Base-by-base conservation (phyloP, 2,888 invertebrate genomes). In the Drosophila yooni region DNA sequence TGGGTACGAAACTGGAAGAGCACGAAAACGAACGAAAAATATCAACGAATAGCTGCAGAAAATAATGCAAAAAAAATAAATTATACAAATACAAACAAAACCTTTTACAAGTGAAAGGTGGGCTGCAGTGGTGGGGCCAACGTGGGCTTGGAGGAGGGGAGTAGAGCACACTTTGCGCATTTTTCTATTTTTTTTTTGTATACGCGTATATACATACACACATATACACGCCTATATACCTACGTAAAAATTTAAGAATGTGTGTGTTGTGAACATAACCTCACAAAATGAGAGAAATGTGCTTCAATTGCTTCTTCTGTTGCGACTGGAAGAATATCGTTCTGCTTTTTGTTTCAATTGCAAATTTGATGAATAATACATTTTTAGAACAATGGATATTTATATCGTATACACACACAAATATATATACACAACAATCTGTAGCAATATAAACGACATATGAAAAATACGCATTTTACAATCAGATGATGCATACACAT, bases 221-320 rank as follows among this genome's bases (percentile, higher is more conserved):
- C 27, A 57, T 40, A 36, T 29, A 46, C 25, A 34, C 29, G 21
- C 25, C 2, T 21, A 15, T 46, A 46, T 21, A 56, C 11, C 21
- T 52, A 52, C 13, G 38, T 54, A 36, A 27, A 53, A 54, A 61
- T 56, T 59, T 25, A 51, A 46, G 25, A 46, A 46, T 77, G 74
- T 70, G 65, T 60, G 64, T 48, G 48, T 60, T 56, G 27, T 56
- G 46, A 33, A 90, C 87, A 77, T 88, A 88, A 88, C 87, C 87
- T 88, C 90, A 88, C 77, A 83, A 69, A 25, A 25, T 65, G 57
- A 51, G 63, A 65, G 72, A 83, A 88, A 90, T 88, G 87, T 90
- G 89, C 88, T 87, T 72, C 50, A 72, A 62, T 59, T 69, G 72
- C 36, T 68, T 73, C 40, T 70, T 73, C 69, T 74, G 77, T 70